phyloP scores from a whole-genome alignment of 2,797 vertebrate genomes.

The Hozukius guyotensis region DNA sequence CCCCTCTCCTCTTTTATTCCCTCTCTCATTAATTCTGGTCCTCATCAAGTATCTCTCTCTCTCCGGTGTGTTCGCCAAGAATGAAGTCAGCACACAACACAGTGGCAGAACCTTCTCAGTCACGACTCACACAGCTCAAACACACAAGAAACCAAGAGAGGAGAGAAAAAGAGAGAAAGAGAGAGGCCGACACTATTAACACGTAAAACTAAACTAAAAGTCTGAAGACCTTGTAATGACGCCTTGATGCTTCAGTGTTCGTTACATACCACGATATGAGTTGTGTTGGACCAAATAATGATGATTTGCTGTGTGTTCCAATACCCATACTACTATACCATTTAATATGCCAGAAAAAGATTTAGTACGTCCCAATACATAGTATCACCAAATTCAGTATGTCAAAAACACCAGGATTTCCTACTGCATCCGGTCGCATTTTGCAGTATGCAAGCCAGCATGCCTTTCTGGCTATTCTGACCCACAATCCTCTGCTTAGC shows the following conservation, averaged over 20 bases:
- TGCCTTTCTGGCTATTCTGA: too few relatives aligned
- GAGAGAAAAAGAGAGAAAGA: conserved; percentile 1
- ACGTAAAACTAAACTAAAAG: neutral
- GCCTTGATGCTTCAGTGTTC: neutral
- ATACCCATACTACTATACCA: too few relatives aligned
- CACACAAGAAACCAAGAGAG: conserved; percentile 24
- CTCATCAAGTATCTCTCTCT: conserved; percentile 53
- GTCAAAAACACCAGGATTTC: too few relatives aligned
- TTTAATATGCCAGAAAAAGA: too few relatives aligned
- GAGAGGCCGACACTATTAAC: conserved; percentile 27
- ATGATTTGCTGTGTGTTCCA: too few relatives aligned
- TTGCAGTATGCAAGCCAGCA: too few relatives aligned
- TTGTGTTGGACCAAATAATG: neutral
- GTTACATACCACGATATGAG: neutral
- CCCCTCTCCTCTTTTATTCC: neutral
- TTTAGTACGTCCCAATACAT: too few relatives aligned
- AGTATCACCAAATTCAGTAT: too few relatives aligned
- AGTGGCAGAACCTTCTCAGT: conserved; percentile 58
- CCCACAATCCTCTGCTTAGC: too few relatives aligned
- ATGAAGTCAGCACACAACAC: conserved; percentile 52
- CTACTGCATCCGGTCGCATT: too few relatives aligned
- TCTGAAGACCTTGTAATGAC: neutral
- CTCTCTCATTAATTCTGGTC: conserved; percentile 55
- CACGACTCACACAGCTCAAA: conserved; percentile 65
- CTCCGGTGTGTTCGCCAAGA: conserved; percentile 54